Conservation (phyloP, 2,113 vertebrate species). For the Piaya cayana region DNA sequence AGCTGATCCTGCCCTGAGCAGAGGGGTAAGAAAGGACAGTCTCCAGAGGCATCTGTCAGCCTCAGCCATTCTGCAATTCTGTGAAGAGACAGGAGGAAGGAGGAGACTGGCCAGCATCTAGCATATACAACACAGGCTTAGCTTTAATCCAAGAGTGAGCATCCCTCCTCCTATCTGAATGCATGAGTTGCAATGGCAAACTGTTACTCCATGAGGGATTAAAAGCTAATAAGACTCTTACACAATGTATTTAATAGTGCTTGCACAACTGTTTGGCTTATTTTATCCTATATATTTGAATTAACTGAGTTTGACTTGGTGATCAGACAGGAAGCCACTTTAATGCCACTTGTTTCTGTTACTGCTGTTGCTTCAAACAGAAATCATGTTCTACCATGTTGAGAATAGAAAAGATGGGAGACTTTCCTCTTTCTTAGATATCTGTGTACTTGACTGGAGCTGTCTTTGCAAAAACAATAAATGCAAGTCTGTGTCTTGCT, state of each 20-base stretch:
- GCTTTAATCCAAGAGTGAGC: background rate
- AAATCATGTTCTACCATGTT: background rate
- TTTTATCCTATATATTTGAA: background rate
- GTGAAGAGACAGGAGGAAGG: background rate
- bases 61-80: background rate
- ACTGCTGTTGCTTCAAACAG: background rate
- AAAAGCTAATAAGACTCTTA: background rate
- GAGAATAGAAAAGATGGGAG: background rate
- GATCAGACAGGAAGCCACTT: background rate
- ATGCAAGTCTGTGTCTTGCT: background rate
- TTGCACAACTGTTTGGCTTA: background rate
- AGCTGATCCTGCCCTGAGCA: background rate
- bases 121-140: background rate
- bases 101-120: background rate
- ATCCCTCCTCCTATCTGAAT: background rate
- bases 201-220: background rate
- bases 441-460: background rate
- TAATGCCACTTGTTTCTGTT: background rate
- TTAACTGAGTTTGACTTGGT: background rate
- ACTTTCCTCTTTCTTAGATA: background rate
- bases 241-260: background rate
- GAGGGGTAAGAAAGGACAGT: background rate
- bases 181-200: background rate
- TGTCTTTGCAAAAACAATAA: background rate
- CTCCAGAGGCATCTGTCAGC: background rate